Base-by-base conservation (phyloP, 2,888 invertebrate species). In the Saturnia pavonia region DNA sequence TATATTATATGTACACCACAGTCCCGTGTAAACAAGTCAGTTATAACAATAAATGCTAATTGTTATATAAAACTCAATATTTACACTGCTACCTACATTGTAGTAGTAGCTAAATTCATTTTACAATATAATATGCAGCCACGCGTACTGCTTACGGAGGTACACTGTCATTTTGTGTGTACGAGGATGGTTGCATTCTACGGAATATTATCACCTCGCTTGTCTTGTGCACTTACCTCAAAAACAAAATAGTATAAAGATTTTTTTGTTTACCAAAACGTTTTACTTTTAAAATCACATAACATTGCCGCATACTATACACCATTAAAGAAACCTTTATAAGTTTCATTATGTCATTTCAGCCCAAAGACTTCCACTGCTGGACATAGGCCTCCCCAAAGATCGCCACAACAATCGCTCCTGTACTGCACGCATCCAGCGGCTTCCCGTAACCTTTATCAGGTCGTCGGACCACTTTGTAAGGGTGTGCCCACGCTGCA, bases 151-250 rank as follows among this genome's bases (percentile, higher is more conserved):
- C 12, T 27, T 40, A 40, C 40, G 65, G 19, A n/a, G 65, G 11
- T 65, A 40, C 19, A 40, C 19, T 63, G 19, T 65, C 65, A 65
- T 40, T 65, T 65, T 40, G 65, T 65, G 19, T 65, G 40, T 40
- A 65, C 65, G 65, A 77, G 77, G 78, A 82, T 77, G 76, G 76
- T 73, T 80, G 77, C 76, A 74, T 78, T 72, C 72, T 74, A 54
- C 73, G 75, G 75, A 76, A 77, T 71, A 72, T 74, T 72, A 70
- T 54, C 72, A 71, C 70, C 67, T 67, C 70, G 71, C 71, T 71
- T 70, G 27, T 69, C 68, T 68, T 27, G 27, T 68, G 60, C 69
- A 69, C 57, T 69, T 69, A 48, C 67, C 45, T 54, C 40, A 51
- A 67, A 66, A 67, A 45, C 43, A 51, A 71, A 60, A 43, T 69